Percentiles rank a stretch among this genome's conserved stretches.
Conservation (phyloP, 35 echinoderm and acorn worm genomes). For the Apostichopus parvimensis region DNA sequence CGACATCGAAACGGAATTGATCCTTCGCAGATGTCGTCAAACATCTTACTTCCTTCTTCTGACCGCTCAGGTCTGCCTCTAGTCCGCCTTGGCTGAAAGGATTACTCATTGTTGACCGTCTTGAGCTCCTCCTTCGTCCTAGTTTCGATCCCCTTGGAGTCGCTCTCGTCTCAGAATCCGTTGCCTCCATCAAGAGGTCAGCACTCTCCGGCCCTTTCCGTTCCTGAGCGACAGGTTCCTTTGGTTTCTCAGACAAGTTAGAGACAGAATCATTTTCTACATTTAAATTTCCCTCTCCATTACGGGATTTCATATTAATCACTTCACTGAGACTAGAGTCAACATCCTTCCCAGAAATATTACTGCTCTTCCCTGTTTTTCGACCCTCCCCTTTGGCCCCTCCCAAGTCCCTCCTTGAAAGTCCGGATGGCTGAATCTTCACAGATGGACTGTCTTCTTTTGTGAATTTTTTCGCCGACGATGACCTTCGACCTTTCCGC, state of each 20-base stretch:
- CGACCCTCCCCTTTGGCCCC: neutral
- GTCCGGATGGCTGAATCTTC: neutral
- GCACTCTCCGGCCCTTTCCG: too few species aligned
- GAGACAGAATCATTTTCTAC: neutral
- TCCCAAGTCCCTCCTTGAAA: neutral
- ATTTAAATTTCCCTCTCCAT: neutral
- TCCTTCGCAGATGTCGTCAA: neutral
- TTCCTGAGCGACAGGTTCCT: neutral
- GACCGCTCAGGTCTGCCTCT: neutral
- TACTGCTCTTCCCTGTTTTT: too few species aligned
- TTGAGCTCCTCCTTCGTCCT: constrained; percentile 19
- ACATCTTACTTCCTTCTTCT: neutral
- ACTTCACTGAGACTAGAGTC: neutral
- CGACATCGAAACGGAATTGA: neutral
- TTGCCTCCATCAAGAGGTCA: too few species aligned
- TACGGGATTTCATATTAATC: neutral
- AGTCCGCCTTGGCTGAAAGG: neutral
- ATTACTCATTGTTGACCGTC: neutral
- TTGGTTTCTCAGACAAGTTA: neutral
- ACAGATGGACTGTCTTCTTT: neutral
- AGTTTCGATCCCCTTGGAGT: neutral
- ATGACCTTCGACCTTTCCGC: neutral
- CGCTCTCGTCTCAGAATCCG: too few species aligned
- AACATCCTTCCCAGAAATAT: neutral
- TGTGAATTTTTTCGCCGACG: neutral